These are phyloP conservation scores for Cryptoprocta ferox DNA, from an alignment of 2,797 vertebrate genomes.

Conservation along the genomic window DNA sequence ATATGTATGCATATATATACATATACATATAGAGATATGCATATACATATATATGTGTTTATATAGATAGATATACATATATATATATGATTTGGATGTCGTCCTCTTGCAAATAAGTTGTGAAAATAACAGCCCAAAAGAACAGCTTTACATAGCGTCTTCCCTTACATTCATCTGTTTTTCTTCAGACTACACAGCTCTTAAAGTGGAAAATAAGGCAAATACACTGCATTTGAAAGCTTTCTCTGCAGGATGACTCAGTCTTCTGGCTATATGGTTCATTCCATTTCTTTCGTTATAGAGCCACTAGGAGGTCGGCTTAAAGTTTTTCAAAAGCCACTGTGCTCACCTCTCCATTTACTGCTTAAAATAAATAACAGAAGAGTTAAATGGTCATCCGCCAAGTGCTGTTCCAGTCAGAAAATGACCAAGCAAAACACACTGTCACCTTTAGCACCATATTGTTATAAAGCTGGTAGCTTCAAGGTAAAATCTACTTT, in stretches of 20 bases:
- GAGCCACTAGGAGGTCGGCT: constrained; percentile 47
- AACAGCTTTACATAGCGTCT: not conserved
- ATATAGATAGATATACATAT: not conserved
- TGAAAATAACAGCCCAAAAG: not conserved
- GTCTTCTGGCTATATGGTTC: constrained; percentile 39
- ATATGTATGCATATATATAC: not conserved
- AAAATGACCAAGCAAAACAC: constrained; percentile 42
- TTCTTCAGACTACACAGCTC: not conserved
- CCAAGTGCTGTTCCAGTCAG: constrained; percentile 8
- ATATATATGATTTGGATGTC: not conserved
- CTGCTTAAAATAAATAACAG: constrained; percentile 66
- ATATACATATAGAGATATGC: too few relatives aligned
- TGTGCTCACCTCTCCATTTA: constrained; percentile 39
- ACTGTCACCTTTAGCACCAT: not conserved
- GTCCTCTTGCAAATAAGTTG: not conserved
- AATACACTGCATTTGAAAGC: constrained; percentile 23
- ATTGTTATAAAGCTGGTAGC: not conserved
- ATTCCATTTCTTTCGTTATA: constrained; percentile 41
- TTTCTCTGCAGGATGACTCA: constrained; percentile 69
- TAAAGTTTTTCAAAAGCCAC: constrained; percentile 58
- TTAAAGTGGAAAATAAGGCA: constrained; percentile 36
- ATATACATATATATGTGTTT: not conserved
- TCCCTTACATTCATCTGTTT: not conserved
- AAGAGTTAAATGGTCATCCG: constrained; percentile 13
- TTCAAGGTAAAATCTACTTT: constrained; percentile 38